phyloP scores from a whole-genome alignment of 2,888 invertebrate genomes.

The Stomorhina lunata region DNA sequence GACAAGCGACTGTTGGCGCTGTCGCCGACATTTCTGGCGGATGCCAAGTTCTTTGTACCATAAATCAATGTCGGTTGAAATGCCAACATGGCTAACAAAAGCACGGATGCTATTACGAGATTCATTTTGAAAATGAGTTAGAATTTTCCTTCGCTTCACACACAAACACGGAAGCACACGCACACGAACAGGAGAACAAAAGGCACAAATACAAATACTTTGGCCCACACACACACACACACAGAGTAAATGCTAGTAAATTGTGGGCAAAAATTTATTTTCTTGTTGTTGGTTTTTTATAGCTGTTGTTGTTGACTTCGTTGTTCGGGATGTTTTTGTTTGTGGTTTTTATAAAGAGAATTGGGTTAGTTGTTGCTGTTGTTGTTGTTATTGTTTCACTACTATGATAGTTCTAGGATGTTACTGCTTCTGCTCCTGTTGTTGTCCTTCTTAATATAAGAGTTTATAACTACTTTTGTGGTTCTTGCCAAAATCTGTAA shows the following conservation, averaged over 20 bases:
- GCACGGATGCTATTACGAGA: slow-evolving; percentile 70
- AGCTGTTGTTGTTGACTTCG: slow-evolving; percentile 16
- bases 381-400: slow-evolving; percentile 31
- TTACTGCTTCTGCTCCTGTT: slow-evolving; percentile 1
- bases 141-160: slow-evolving; percentile 31
- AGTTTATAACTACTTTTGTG: slow-evolving; percentile 63
- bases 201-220: not conserved
- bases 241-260: slow-evolving; percentile 30
- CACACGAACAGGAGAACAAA: no score
- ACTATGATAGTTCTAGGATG: not conserved
- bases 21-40: slow-evolving; percentile 42
- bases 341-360: slow-evolving; percentile 46
- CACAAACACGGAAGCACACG: not conserved
- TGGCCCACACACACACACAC: not conserved
- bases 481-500: slow-evolving; percentile 63
- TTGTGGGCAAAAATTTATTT: slow-evolving; percentile 47
- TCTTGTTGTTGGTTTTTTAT: slow-evolving; percentile 19
- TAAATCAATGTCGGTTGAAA: slow-evolving; percentile 73
- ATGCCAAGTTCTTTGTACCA: slow-evolving; percentile 70
- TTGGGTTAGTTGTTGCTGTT: slow-evolving; percentile 35
- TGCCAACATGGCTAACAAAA: slow-evolving; percentile 72
- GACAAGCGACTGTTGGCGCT: slow-evolving; percentile 34
- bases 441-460: slow-evolving; percentile 19
- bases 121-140: slow-evolving; percentile 70
- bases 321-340: slow-evolving; percentile 50